Conservation (phyloP, 2,888 invertebrate species). For the Hirtodrosophila trivittata region DNA sequence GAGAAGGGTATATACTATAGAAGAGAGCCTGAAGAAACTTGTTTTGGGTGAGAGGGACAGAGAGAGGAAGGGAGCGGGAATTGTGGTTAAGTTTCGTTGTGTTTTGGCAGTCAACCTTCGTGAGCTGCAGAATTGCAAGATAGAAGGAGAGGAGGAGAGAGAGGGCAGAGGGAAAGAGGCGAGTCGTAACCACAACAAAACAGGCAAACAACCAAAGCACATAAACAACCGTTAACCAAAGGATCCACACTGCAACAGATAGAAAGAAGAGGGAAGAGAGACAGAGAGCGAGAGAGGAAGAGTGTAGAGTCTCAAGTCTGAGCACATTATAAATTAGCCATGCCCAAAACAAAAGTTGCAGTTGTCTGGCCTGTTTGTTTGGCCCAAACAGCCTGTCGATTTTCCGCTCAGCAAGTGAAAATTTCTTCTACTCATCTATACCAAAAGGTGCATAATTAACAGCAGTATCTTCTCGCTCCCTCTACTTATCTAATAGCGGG, state of each 20-base stretch:
- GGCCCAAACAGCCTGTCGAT: constrained; percentile 28
- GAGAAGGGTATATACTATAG: background rate
- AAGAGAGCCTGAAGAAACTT: constrained; percentile 16
- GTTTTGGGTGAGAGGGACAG: constrained; percentile 8
- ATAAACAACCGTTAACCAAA: constrained; percentile 63
- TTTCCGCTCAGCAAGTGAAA: constrained; percentile 51
- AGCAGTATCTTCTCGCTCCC: constrained; percentile 11
- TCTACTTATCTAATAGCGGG: background rate
- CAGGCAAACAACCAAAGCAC: constrained; percentile 48
- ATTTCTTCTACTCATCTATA: constrained; percentile 14
- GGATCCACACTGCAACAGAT: constrained; percentile 44
- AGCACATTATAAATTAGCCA: constrained; percentile 50
- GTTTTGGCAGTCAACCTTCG: constrained; percentile 35
- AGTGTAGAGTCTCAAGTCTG: background rate
- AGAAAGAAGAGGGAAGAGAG: constrained; percentile 1
- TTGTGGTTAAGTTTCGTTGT: constrained; percentile 19
- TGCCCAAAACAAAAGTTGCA: constrained; percentile 48
- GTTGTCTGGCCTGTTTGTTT: constrained; percentile 69
- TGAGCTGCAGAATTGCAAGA: constrained; percentile 10
- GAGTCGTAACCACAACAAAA: constrained; percentile 28
- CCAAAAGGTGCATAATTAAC: constrained; percentile 53
- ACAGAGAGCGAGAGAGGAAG: background rate
- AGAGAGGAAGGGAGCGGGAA: background rate
- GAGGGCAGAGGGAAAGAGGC: constrained; percentile 3
- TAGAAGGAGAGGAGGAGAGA: background rate